phyloP scores from a whole-genome alignment of 2,113 vertebrate species.

The Halichoerus grypus region DNA sequence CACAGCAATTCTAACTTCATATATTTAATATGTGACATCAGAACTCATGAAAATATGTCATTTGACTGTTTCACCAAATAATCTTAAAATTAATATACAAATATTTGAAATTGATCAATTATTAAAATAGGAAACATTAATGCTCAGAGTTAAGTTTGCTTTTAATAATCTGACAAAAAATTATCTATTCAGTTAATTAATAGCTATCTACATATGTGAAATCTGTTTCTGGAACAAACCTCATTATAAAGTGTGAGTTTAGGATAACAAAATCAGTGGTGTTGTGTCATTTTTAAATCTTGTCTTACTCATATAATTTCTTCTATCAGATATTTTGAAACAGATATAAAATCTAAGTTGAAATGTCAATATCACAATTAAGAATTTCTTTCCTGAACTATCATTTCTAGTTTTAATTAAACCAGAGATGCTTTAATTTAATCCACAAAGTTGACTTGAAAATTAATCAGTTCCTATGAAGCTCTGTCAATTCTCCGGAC shows the following conservation, averaged over 20 bases:
- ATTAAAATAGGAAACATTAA: not conserved
- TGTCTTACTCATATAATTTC: not conserved
- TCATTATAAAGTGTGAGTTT: not conserved
- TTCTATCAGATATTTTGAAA: not conserved
- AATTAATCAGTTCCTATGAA: not conserved
- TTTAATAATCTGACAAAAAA: not conserved
- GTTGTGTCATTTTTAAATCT: not conserved
- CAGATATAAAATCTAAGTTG: not conserved
- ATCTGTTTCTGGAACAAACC: not conserved
- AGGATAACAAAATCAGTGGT: not conserved
- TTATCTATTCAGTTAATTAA: not conserved
- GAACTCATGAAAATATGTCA: not conserved
- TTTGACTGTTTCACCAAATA: not conserved
- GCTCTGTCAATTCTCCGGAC: not conserved
- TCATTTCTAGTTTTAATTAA: not conserved
- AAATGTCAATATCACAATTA: not conserved
- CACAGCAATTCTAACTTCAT: not conserved
- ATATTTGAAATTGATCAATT: not conserved
- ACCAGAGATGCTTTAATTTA: not conserved
- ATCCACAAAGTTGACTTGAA: not conserved
- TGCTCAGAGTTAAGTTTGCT: not conserved
- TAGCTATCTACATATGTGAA: not conserved
- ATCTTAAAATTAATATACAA: not conserved
- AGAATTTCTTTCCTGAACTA: not conserved
- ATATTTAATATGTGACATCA: not conserved